These are phyloP conservation scores for Muscidifurax raptorellus DNA, from an alignment of 1,140 invertebrate genomes.

Conservation along the genomic window DNA sequence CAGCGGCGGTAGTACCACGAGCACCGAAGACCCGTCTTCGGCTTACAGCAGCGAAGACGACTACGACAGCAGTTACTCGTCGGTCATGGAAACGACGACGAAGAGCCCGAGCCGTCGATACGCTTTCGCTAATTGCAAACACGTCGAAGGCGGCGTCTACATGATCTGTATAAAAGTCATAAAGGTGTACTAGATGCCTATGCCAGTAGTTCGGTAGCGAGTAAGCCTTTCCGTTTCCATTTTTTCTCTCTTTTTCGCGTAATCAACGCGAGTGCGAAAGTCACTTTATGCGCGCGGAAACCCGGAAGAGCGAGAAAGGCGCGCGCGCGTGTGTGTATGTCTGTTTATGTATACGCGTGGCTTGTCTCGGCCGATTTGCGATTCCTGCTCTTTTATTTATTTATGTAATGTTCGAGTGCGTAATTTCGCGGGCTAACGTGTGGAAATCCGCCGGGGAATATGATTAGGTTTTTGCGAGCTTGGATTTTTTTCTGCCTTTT, in stretches of 20 bases:
- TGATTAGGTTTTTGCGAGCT: background rate
- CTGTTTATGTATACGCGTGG: background rate
- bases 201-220: background rate
- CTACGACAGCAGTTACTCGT: background rate
- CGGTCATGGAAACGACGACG: background rate
- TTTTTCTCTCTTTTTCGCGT: background rate
- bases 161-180: conserved; percentile 28
- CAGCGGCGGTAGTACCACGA: background rate
- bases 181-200: conserved; percentile 2
- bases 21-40: background rate
- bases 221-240: background rate
- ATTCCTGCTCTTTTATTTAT: conserved; percentile 27
- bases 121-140: conserved; percentile 37
- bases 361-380: background rate
- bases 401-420: background rate
- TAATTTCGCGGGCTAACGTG: background rate
- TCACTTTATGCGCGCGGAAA: background rate
- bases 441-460: background rate
- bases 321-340: background rate
- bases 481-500: background rate
- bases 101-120: background rate
- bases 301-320: background rate
- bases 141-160: background rate
- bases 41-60: background rate
- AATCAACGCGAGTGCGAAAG: conserved; percentile 10